phyloP scores from a whole-genome alignment of 2,888 invertebrate genomes.

The Noctua janthina region DNA sequence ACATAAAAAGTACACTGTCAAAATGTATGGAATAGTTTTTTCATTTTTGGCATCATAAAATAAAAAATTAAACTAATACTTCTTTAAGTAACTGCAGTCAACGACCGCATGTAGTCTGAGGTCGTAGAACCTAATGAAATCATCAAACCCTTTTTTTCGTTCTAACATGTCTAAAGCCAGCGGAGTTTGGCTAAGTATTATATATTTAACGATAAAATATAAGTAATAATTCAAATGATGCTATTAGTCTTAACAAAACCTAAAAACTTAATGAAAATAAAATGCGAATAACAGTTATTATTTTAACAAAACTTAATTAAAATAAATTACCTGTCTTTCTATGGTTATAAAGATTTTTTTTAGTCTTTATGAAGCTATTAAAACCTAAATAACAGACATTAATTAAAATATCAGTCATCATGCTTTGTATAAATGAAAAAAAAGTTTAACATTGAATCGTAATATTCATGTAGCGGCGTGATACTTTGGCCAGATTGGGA shows the following conservation, averaged over 20 bases:
- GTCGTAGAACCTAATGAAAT: neutral
- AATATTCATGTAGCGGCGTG: neutral
- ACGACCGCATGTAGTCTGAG: neutral
- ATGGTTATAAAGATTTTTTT: neutral
- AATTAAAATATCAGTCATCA: neutral
- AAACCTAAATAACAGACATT: neutral
- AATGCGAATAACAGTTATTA: neutral
- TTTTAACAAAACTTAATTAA: slow-evolving; percentile 1
- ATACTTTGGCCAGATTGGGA: too few relatives aligned
- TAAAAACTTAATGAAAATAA: neutral
- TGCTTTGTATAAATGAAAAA: neutral
- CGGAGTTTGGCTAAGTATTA: neutral
- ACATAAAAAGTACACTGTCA: too few relatives aligned
- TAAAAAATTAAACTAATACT: too few relatives aligned
- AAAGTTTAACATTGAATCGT: neutral
- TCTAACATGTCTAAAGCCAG: neutral
- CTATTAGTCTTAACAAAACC: neutral
- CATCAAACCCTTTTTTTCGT: neutral
- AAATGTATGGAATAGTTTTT: too few relatives aligned
- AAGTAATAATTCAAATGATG: neutral
- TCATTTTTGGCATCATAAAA: too few relatives aligned
- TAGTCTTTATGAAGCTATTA: neutral
- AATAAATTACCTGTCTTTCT: neutral
- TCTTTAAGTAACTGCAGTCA: too few relatives aligned
- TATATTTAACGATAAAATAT: neutral